Conservation (phyloP, 1,140 invertebrate species). For the Drosophila ananassae region DNA sequence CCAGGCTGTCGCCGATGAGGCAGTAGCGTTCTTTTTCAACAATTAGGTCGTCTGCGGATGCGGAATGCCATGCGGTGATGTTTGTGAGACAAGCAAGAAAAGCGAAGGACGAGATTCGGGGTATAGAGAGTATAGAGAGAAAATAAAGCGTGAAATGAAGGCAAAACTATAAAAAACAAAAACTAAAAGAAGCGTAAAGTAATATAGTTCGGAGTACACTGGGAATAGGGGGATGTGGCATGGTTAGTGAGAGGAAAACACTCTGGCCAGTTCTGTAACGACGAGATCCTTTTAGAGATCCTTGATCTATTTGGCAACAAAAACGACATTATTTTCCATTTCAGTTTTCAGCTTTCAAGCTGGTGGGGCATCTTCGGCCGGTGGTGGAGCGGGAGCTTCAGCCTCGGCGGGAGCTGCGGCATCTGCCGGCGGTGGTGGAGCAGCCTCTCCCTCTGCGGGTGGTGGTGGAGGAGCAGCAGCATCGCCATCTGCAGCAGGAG, state of each 20-base stretch:
- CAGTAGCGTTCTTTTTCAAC: constrained; percentile 99
- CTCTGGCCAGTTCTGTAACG: constrained; percentile 48
- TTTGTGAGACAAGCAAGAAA: constrained; percentile 53
- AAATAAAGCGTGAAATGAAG: constrained; percentile 49
- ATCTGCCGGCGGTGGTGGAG: constrained; percentile 10
- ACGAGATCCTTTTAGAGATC: constrained; percentile 61
- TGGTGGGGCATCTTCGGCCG: constrained; percentile 48
- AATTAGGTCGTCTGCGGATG: constrained; percentile 96
- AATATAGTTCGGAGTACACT: constrained; percentile 19
- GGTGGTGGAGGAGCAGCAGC: constrained; percentile 64
- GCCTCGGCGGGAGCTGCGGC: constrained; percentile 65
- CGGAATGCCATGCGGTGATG: constrained; percentile 34
- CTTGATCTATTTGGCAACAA: constrained; percentile 52
- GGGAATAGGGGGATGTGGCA: constrained; percentile 5
- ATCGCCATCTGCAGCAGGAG: constrained; percentile 69
- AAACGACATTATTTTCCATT: constrained; percentile 25
- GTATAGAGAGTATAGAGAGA: constrained; percentile 45
- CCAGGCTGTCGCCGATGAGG: constrained; percentile 98
- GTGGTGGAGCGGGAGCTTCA: constrained; percentile 35
- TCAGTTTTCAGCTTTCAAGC: constrained; percentile 28
- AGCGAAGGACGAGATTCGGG: constrained; percentile 49
- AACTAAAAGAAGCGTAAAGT: constrained; percentile 50
- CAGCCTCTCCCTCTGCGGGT: constrained; percentile 66
- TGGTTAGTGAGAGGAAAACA: constrained; percentile 70
- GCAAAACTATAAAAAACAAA: constrained; percentile 30